These are phyloP conservation scores for Alaudala cheleensis DNA, from an alignment of 2,113 vertebrate genomes.

Conservation along the genomic window DNA sequence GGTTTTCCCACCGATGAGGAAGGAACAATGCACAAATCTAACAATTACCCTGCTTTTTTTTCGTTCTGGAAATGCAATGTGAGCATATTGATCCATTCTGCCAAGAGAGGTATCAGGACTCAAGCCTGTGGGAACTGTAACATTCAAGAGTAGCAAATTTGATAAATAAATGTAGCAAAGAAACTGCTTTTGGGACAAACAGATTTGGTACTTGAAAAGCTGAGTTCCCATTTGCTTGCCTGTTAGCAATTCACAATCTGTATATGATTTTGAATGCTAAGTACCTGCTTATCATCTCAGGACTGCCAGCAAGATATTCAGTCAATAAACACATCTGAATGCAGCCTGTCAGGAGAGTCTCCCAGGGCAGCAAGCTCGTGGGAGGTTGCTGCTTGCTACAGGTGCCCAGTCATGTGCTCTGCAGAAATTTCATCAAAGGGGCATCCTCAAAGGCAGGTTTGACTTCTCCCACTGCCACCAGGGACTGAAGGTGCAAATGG, in stretches of 20 bases:
- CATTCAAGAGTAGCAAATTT: neutral
- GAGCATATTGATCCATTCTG: rapidly evolving
- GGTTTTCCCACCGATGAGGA: neutral
- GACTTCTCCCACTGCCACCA: neutral
- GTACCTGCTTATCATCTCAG: neutral
- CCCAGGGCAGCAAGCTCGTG: neutral
- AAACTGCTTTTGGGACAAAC: neutral
- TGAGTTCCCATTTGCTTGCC: neutral
- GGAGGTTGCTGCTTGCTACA: neutral
- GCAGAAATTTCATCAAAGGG: neutral
- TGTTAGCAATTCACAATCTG: neutral
- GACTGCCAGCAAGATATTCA: neutral
- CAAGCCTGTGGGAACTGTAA: neutral
- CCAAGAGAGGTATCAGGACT: neutral
- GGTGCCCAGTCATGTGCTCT: neutral
- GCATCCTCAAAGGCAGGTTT: neutral
- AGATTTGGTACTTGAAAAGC: neutral
- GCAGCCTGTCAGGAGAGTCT: neutral
- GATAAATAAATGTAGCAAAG: neutral
- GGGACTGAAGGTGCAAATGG: neutral
- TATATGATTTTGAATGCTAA: neutral
- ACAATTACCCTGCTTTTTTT: neutral
- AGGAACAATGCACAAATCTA: neutral
- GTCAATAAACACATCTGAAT: neutral
- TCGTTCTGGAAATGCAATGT: neutral